Evolutionary conservation across 1,140 invertebrate species (phyloP).

Genomic region (Aphis gossypii): DNA sequence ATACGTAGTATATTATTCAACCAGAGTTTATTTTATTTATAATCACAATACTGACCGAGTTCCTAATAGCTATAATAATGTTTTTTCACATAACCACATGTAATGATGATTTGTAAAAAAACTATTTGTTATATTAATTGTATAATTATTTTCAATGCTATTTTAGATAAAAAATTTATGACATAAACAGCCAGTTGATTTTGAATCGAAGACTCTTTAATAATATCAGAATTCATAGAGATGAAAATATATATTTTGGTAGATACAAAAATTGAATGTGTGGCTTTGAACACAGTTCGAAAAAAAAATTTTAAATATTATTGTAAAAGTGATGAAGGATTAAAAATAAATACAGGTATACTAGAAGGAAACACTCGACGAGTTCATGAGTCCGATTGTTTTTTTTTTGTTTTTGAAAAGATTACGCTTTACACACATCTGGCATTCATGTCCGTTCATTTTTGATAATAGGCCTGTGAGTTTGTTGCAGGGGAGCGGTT

Average conservation of each 20-base stretch:
- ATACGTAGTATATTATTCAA: background rate
- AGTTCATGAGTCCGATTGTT: background rate
- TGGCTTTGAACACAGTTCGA: background rate
- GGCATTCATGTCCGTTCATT: background rate
- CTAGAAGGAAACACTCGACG: background rate
- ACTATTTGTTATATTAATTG: background rate
- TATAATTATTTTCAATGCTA: background rate
- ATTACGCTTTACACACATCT: background rate
- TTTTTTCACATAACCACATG: background rate
- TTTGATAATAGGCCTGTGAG: background rate
- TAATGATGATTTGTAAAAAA: background rate
- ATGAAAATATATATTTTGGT: background rate
- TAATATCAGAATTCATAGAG: background rate
- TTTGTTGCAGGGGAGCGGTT: background rate
- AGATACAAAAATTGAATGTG: background rate
- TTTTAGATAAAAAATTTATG: background rate
- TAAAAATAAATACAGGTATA: background rate
- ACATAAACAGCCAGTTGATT: background rate
- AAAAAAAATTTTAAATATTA: background rate
- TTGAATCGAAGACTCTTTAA: background rate
- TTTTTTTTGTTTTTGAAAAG: background rate
- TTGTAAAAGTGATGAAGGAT: background rate
- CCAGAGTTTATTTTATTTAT: background rate
- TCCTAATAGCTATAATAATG: background rate
- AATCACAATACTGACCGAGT: background rate